These are phyloP conservation scores for Cossypha caffra DNA, from an alignment of 2,797 vertebrate species.

Conservation along the genomic window DNA sequence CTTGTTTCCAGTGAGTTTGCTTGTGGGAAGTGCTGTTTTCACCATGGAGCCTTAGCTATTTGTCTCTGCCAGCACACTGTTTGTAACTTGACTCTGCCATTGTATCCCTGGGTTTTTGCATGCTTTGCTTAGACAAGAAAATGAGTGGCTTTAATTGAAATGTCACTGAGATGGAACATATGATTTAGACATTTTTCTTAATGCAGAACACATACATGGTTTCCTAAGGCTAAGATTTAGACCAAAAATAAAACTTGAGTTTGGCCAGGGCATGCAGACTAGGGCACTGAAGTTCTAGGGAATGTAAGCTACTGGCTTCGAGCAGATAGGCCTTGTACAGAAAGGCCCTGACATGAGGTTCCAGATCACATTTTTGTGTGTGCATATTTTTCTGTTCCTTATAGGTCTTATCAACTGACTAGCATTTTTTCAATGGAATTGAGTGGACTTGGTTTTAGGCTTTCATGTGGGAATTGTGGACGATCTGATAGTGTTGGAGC, in stretches of 20 bases:
- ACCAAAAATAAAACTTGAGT: not conserved
- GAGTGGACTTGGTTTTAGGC: not conserved
- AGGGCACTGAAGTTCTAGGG: not conserved
- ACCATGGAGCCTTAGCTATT: not conserved
- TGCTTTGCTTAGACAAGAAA: slow-evolving; percentile 5
- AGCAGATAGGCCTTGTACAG: not conserved
- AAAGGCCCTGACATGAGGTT: not conserved
- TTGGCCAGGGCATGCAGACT: not conserved
- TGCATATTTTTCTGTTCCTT: not conserved
- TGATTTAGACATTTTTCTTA: slow-evolving; percentile 21
- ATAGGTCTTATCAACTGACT: not conserved
- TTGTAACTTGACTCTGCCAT: not conserved
- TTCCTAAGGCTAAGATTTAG: slow-evolving; percentile 29
- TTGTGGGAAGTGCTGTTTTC: not conserved
- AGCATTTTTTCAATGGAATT: not conserved
- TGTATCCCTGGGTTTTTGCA: not conserved
- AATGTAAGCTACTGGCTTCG: not conserved
- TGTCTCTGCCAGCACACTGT: not conserved
- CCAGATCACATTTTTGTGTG: not conserved
- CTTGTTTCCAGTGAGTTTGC: not conserved
- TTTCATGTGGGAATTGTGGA: not conserved
- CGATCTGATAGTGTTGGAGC: not conserved
- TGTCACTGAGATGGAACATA: not conserved
- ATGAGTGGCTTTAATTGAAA: not conserved
- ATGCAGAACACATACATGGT: not conserved